Base-by-base conservation (phyloP, 1,140 invertebrate species). In the Drosophila lini region DNA sequence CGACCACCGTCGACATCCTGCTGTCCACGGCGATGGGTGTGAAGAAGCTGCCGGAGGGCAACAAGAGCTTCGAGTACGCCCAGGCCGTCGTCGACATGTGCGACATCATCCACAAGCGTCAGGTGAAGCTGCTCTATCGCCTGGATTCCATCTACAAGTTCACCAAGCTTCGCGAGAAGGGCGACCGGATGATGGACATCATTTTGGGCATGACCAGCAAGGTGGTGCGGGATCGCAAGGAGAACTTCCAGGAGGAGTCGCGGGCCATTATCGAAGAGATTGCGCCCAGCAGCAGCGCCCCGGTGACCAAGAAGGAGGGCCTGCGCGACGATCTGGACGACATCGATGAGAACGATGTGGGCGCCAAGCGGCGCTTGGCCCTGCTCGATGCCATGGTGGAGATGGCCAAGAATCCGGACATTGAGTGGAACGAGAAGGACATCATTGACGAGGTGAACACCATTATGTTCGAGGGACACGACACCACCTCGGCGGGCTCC, bases 351-450 rank as follows among this genome's bases (percentile, higher is more conserved):
- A 95, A 95, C 77, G 95, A 96, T 84, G 92, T 96, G 93, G 95
- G 94, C 28, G 94, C 95, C 77, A 97, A 97, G 91, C 95, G 95
- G 78, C 94, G 96, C 22, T 91, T 97, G 16, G 97, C 97, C 3
- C 97, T 98, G 92, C 94, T 98, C 60, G 97, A 98, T 90, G 94
- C 97, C 41, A 94, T 98, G 93, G 93, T 98, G 1, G 95, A 97
- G 84, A 93, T 95, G 64, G 93, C 94, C 19, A 93, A 94, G 74
- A 95, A 94, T 31, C 93, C 93, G 3, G 91, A 92, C 0, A 91
- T 91, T 47, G 90, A 94, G 56, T 93, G 97, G 47, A 95, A 94
- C 10, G 94, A 97, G 58, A 94, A 95, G 50, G 97, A 98, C 92
- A 97, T 98, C 42, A 94, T 96, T 81, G 96, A 97, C 90, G 95